These are phyloP conservation scores for Cetonia aurata DNA, from an alignment of 2,888 invertebrate genomes.

Conservation along the genomic window DNA sequence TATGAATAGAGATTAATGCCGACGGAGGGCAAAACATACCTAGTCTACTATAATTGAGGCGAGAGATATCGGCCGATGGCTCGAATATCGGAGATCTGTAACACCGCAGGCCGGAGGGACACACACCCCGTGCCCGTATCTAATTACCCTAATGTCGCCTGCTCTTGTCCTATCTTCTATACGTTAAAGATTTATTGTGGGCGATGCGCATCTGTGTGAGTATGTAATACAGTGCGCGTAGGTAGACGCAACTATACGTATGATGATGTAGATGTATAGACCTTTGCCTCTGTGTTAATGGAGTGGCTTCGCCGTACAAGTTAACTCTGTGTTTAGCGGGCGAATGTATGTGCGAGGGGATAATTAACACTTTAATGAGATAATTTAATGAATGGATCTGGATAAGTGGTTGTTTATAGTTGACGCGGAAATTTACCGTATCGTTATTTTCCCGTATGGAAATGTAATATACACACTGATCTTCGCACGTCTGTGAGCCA, in stretches of 20 bases:
- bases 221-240: constrained; percentile 8
- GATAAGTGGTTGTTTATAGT: constrained; percentile 32
- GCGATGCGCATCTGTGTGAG: constrained; percentile 4
- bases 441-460: constrained; percentile 7
- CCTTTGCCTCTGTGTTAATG: constrained; percentile 33
- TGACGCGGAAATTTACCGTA: constrained; percentile 16
- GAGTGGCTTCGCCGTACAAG: constrained; percentile 18
- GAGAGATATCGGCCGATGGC: constrained; percentile 41
- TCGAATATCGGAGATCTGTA: constrained; percentile 42
- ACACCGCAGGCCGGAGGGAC: constrained; percentile 32
- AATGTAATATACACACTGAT: no score
- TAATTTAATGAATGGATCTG: constrained; percentile 37
- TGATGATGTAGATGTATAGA: constrained; percentile 14
- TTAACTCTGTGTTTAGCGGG: constrained; percentile 15
- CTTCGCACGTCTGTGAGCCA: no score
- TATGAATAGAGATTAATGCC: constrained; percentile 46
- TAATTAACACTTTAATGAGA: constrained; percentile 31
- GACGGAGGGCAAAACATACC: constrained; percentile 43
- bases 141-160: constrained; percentile 38
- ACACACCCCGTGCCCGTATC: constrained; percentile 27
- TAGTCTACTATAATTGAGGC: constrained; percentile 46
- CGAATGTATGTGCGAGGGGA: constrained; percentile 13
- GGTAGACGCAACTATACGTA: not conserved
- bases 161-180: constrained; percentile 30
- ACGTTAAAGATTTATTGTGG: constrained; percentile 39